Conservation (phyloP, 1,140 invertebrate species). For the Temnothorax longispinosus region DNA sequence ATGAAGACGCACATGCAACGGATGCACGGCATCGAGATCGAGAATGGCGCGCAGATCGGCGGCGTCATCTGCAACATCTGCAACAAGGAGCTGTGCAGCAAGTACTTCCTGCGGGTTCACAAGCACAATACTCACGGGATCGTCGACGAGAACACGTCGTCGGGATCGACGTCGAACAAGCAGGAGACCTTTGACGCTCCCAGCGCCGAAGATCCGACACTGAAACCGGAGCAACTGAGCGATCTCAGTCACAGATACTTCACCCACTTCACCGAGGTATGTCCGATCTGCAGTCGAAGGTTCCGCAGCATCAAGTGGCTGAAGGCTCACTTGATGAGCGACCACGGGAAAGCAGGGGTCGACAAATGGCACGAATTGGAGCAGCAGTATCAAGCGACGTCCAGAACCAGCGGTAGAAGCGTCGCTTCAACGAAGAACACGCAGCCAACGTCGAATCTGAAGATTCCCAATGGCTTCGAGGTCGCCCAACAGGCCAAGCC, state of each 20-base stretch:
- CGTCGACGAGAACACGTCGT: conserved; percentile 88
- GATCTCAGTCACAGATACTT: conserved; percentile 89
- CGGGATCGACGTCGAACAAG: conserved; percentile 50
- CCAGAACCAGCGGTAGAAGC: conserved; percentile 62
- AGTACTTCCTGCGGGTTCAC: conserved; percentile 98
- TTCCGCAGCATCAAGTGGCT: conserved; percentile 96
- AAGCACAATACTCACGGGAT: conserved; percentile 99
- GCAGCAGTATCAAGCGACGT: conserved; percentile 83
- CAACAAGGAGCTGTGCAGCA: conserved; percentile 98
- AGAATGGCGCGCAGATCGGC: conserved; percentile 95
- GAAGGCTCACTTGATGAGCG: conserved; percentile 94
- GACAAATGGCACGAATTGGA: conserved; percentile 91
- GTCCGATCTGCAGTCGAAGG: conserved; percentile 94
- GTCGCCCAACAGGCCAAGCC: conserved; percentile 76
- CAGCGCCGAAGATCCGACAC: conserved; percentile 84
- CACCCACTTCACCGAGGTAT: conserved; percentile 92
- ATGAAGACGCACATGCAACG: conserved; percentile 99
- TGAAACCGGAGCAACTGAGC: conserved; percentile 86
- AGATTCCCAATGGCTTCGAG: conserved; percentile 88
- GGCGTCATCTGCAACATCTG: conserved; percentile 98
- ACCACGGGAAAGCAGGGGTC: conserved; percentile 91
- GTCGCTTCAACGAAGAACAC: conserved; percentile 67
- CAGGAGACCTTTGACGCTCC: conserved; percentile 72
- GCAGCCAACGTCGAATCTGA: conserved; percentile 86
- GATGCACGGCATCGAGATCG: conserved; percentile 99